Conservation (phyloP, 1,140 invertebrate genomes). For the Asobara japonica region DNA sequence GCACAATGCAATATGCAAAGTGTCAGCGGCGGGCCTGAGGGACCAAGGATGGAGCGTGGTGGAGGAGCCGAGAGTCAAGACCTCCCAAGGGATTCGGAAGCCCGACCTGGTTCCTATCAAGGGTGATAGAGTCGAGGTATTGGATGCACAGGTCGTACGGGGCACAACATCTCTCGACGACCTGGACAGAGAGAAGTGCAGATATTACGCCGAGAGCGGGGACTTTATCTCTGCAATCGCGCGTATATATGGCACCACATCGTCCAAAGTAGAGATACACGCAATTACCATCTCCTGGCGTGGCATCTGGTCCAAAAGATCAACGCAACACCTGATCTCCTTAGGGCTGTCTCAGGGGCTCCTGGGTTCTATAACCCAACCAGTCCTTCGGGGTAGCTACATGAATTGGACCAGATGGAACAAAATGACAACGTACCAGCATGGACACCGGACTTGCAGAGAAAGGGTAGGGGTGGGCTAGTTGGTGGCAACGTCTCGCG, state of each 20-base stretch:
- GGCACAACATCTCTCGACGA: neutral
- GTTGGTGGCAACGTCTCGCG: no score
- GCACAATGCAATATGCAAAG: conserved; percentile 42
- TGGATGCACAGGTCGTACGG: conserved; percentile 36
- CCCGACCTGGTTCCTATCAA: conserved; percentile 15
- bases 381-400: conserved; percentile 27
- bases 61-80: conserved; percentile 26
- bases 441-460: no score
- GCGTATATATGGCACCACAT: neutral
- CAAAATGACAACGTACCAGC: neutral
- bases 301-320: conserved; percentile 21
- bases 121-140: neutral
- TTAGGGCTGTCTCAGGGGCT: neutral
- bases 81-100: neutral
- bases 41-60: neutral
- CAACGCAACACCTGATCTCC: neutral
- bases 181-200: neutral
- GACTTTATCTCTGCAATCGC: neutral
- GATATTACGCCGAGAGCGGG: conserved; percentile 24
- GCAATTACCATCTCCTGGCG: conserved; percentile 31
- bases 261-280: neutral
- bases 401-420: conserved; percentile 34
- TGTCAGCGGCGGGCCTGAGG: neutral
- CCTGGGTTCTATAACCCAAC: conserved; percentile 14
- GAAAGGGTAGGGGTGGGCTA: no score